These are phyloP conservation scores for Muscicapa comitata DNA, from an alignment of 2,797 vertebrate genomes.

Conservation along the genomic window DNA sequence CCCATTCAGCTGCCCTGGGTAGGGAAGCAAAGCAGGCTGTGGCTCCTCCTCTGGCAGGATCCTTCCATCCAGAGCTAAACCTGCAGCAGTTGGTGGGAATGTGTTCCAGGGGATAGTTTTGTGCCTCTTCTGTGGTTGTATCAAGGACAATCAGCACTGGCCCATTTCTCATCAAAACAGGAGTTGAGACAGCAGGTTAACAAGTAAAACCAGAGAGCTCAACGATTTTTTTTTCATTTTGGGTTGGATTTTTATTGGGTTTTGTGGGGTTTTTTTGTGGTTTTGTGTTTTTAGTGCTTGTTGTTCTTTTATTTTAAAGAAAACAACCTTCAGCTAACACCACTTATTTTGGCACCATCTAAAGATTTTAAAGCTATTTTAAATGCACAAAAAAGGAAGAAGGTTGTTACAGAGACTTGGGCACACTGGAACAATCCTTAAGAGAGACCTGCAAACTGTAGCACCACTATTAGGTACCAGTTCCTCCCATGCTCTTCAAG, in stretches of 20 bases:
- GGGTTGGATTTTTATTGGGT: background rate
- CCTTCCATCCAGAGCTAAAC: background rate
- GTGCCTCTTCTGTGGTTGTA: background rate
- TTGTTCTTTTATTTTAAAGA: background rate
- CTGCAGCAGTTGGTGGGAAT: background rate
- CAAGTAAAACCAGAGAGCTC: background rate
- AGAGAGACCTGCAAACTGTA: background rate
- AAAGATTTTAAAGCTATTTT: background rate
- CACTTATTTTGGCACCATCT: background rate
- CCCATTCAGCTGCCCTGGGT: background rate
- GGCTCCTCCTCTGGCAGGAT: background rate
- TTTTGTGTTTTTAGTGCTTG: background rate
- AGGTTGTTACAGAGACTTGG: background rate
- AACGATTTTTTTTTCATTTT: background rate
- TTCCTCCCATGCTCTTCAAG: slow-evolving; percentile 7
- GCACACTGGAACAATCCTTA: background rate
- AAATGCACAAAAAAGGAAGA: background rate
- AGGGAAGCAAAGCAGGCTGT: background rate
- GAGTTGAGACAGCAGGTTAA: background rate
- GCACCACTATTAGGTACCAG: background rate
- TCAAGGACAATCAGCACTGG: background rate
- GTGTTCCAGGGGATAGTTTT: background rate
- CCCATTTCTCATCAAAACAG: background rate
- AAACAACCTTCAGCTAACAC: background rate
- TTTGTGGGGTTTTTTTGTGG: background rate